A percentile compares a stretch with the other conserved stretches of the same genome.
phyloP scores from a whole-genome alignment of 2,797 vertebrate genomes.

The Protosalanx chinensis region DNA sequence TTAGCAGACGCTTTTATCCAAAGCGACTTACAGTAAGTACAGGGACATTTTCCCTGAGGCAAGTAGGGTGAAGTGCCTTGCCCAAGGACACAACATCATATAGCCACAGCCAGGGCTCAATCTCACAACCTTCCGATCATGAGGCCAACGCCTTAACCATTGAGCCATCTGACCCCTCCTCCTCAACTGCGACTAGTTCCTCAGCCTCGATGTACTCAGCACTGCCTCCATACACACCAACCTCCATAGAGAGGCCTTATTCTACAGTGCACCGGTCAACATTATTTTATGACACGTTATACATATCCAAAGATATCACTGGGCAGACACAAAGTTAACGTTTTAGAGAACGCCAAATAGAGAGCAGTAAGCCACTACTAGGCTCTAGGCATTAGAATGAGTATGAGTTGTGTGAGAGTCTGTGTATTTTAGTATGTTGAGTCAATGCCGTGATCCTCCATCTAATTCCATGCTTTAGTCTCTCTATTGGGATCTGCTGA shows the following conservation, averaged over 20 bases:
- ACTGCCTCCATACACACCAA: no score
- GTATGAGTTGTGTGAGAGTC: not conserved
- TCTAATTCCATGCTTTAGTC: not conserved
- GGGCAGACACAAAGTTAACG: not conserved
- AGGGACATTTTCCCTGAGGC: no score
- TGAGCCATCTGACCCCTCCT: no score
- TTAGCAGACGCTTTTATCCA: no score
- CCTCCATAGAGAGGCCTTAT: not conserved
- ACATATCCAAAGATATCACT: conserved; percentile 18
- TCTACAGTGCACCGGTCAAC: not conserved
- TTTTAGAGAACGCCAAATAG: conserved; percentile 3
- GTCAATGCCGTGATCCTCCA: not conserved
- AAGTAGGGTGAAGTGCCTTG: no score
- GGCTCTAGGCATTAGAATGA: not conserved
- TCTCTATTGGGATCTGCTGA: not conserved
- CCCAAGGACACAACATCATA: no score
- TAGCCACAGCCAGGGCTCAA: no score
- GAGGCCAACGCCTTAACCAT: no score
- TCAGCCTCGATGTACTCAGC: no score
- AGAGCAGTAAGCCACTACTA: conserved; percentile 7
- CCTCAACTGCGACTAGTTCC: not conserved
- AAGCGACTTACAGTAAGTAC: no score
- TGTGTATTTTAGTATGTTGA: conserved; percentile 7
- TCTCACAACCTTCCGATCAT: no score
- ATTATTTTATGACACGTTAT: conserved; percentile 20